A percentile compares a stretch with the other conserved stretches of the same genome.
phyloP scores from a whole-genome alignment of 2,797 vertebrate genomes.

The Sebastes variabilis region DNA sequence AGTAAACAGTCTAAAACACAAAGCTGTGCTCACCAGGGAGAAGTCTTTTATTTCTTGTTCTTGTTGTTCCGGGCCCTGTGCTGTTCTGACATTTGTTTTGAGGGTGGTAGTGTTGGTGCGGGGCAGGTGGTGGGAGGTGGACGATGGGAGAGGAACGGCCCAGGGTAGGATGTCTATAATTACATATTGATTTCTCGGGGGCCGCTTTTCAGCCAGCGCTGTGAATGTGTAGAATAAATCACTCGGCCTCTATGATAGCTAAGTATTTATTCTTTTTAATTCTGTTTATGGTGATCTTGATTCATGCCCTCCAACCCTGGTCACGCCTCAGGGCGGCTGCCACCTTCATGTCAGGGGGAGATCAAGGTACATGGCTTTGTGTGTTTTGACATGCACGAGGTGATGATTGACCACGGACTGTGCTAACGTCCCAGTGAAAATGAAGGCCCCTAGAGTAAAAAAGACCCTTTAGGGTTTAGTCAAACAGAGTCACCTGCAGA shows the following conservation, averaged over 20 bases:
- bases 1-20: conserved; percentile 24
- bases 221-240: conserved; percentile 81
- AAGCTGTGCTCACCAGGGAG: conserved; percentile 27
- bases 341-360: conserved; percentile 51
- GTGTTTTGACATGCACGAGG: not conserved
- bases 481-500: conserved; percentile 6
- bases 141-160: conserved; percentile 70
- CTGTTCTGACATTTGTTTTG: conserved; percentile 81
- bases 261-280: conserved; percentile 84
- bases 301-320: conserved; percentile 67
- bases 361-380: conserved; percentile 24
- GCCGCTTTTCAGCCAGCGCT: conserved; percentile 69
- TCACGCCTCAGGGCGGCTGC: conserved; percentile 47
- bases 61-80: conserved; percentile 36
- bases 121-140: conserved; percentile 62
- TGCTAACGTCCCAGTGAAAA: conserved; percentile 29
- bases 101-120: conserved; percentile 49
- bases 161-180: conserved; percentile 84
- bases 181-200: conserved; percentile 85
- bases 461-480: conserved; percentile 1
- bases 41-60: conserved; percentile 58
- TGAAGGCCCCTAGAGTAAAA: conserved; percentile 23
- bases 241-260: conserved; percentile 78
- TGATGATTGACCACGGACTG: conserved; percentile 7
- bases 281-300: conserved; percentile 81